phyloP scores from a whole-genome alignment of 2,113 vertebrate species.

The Cricetomys ansorgei region DNA sequence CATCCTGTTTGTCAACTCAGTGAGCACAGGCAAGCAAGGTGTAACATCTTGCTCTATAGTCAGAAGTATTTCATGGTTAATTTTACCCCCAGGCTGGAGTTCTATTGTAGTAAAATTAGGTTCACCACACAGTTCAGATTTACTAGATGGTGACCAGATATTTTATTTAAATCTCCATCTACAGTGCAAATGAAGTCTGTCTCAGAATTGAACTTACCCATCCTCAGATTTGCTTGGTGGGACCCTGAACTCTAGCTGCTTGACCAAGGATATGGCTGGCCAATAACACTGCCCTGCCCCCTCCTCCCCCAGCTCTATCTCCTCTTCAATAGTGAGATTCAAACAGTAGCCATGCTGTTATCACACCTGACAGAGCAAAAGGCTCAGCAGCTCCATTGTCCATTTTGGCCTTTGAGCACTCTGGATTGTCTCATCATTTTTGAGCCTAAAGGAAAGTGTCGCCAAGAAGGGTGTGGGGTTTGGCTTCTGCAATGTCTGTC shows the following conservation, averaged over 20 bases:
- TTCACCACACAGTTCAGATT: background rate
- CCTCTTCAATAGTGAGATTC: background rate
- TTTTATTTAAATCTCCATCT: too few species aligned
- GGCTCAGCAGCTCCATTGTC: background rate
- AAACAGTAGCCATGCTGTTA: too few species aligned
- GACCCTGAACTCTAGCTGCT: background rate
- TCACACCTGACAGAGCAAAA: background rate
- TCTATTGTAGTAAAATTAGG: background rate
- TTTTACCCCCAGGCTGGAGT: background rate
- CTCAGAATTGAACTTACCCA: background rate
- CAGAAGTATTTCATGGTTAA: background rate
- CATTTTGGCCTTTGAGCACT: background rate
- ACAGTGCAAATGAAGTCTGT: background rate
- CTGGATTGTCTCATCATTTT: background rate
- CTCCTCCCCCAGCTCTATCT: background rate
- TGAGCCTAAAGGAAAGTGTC: background rate
- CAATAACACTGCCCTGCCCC: background rate
- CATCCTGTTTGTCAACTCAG: background rate
- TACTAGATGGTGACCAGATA: too few species aligned
- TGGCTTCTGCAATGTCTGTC: background rate
- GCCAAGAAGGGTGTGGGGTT: background rate
- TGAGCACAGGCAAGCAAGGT: background rate
- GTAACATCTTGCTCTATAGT: background rate
- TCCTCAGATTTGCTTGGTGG: background rate
- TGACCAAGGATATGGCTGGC: background rate